phyloP scores from a whole-genome alignment of 2,797 vertebrate genomes.

The Megaceryle alcyon region DNA sequence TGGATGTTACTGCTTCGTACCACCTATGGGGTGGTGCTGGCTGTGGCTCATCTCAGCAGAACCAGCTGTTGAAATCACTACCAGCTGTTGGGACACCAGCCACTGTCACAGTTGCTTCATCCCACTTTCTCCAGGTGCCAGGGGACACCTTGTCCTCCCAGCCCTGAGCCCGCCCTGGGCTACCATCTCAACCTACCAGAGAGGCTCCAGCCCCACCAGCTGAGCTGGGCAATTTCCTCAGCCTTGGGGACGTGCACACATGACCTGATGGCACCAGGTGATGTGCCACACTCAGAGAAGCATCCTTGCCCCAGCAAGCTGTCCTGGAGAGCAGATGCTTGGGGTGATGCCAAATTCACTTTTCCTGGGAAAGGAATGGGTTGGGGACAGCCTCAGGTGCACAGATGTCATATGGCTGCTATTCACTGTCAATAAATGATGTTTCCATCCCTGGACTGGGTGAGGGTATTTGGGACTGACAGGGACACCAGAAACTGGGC shows the following conservation, averaged over 20 bases:
- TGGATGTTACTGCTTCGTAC: not conserved
- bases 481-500: not conserved
- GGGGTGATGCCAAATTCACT: not conserved
- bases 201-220: not conserved
- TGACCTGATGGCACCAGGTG: not conserved
- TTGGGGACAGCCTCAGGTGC: not conserved
- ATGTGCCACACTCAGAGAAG: not conserved
- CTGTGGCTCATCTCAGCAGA: not conserved
- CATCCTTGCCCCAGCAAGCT: rapidly evolving
- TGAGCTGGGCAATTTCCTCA: not conserved
- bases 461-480: not conserved
- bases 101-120: not conserved
- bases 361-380: not conserved
- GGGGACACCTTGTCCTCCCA: not conserved
- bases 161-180: rapidly evolving
- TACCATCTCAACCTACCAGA: not conserved
- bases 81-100: not conserved
- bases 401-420: not conserved
- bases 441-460: not conserved
- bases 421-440: not conserved
- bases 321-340: not conserved
- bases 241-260: rapidly evolving
- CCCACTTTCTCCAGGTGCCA: not conserved
- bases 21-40: not conserved
- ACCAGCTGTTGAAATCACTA: not conserved